Evolutionary conservation across 2,888 invertebrate species (phyloP).

Genomic region (Drosophila nigricruria): DNA sequence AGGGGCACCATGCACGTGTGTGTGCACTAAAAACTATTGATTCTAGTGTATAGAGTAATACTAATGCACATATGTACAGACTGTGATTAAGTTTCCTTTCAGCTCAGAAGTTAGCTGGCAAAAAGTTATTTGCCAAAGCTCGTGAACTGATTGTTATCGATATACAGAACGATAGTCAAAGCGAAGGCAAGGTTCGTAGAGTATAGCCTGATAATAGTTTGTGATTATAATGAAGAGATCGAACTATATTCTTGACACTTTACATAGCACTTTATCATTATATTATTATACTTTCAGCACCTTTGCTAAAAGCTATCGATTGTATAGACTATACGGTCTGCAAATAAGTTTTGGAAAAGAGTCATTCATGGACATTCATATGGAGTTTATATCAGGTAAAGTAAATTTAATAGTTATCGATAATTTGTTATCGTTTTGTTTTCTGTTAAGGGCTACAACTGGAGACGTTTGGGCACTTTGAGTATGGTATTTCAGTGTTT

Average conservation of each 20-base stretch:
- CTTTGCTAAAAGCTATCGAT: not conserved
- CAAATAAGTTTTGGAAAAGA: not conserved
- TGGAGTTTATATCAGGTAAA: no score
- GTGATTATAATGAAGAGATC: not conserved
- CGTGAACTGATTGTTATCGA: slow-evolving; percentile 4
- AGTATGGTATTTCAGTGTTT: no score
- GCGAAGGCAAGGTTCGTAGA: not conserved
- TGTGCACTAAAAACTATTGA: slow-evolving; percentile 13
- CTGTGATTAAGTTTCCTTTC: slow-evolving; percentile 11
- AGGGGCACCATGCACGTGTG: slow-evolving; percentile 8
- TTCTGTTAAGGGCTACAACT: no score
- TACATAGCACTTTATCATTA: no score
- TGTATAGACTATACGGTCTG: not conserved
- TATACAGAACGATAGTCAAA: no score
- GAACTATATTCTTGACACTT: not conserved
- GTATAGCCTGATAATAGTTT: not conserved
- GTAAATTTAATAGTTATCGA: no score
- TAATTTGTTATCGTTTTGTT: no score
- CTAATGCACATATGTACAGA: slow-evolving; percentile 4
- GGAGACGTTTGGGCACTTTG: no score
- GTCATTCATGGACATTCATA: no score
- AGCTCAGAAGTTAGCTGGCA: not conserved
- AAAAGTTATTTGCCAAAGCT: not conserved
- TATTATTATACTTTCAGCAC: no score
- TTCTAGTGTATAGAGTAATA: not conserved